A percentile compares a stretch with the other conserved stretches of the same genome.
phyloP scores from a whole-genome alignment of 2,113 vertebrate species.

The Hirundichthys speculiger region DNA sequence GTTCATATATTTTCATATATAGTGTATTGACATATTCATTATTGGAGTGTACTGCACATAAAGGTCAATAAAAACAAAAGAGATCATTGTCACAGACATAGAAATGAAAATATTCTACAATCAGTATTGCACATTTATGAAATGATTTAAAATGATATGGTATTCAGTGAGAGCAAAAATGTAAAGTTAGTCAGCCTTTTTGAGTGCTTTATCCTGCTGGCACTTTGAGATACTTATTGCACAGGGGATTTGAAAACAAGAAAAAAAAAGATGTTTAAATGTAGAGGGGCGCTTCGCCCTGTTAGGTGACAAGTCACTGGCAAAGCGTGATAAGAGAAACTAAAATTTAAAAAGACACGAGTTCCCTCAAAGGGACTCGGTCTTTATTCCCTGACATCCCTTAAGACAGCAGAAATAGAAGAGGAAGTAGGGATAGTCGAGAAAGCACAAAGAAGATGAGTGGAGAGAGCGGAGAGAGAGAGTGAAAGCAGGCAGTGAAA shows the following conservation, averaged over 20 bases:
- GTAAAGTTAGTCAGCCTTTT: neutral
- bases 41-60: too few species aligned
- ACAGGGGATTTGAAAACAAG: constrained; percentile 28
- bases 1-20: too few species aligned
- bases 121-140: too few species aligned
- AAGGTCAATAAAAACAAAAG: too few species aligned
- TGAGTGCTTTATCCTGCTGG: constrained; percentile 15
- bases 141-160: too few species aligned
- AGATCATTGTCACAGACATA: too few species aligned
- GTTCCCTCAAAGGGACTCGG: constrained; percentile 23
- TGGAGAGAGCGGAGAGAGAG: constrained; percentile 8
- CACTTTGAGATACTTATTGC: constrained; percentile 24
- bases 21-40: too few species aligned
- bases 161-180: neutral
- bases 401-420: constrained; percentile 29
- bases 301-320: constrained; percentile 45
- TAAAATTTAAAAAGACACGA: constrained; percentile 36
- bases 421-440: constrained; percentile 15
- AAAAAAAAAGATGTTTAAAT: constrained; percentile 31
- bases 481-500: constrained; percentile 9
- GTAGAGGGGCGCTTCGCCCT: constrained; percentile 24
- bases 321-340: constrained; percentile 52
- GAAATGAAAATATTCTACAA: too few species aligned
- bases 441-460: constrained; percentile 11
- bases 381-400: constrained; percentile 26